Evolutionary conservation across 2,888 invertebrate species (phyloP).

Genomic region (Cylloceria caligata): DNA sequence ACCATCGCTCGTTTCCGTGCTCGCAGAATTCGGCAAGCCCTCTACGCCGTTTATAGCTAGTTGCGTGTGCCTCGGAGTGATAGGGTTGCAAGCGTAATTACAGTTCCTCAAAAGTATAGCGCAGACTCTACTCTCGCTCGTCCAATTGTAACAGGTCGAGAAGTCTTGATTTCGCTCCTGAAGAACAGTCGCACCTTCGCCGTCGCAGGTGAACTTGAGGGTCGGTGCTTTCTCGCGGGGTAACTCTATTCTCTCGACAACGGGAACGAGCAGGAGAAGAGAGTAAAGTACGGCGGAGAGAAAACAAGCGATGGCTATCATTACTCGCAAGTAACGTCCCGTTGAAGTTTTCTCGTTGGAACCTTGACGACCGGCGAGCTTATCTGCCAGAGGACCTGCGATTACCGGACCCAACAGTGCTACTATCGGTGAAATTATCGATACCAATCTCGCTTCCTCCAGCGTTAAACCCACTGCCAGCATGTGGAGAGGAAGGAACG

Average conservation of each 20-base stretch:
- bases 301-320: slow-evolving; percentile 89
- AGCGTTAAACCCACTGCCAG: slow-evolving; percentile 89
- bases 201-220: slow-evolving; percentile 90
- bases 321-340: slow-evolving; percentile 89
- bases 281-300: slow-evolving; percentile 90
- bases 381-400: slow-evolving; percentile 92
- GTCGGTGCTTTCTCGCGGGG: slow-evolving; percentile 86
- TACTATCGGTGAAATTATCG: slow-evolving; percentile 91
- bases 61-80: slow-evolving; percentile 53
- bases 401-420: slow-evolving; percentile 92
- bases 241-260: slow-evolving; percentile 87
- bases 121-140: slow-evolving; percentile 87
- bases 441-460: slow-evolving; percentile 91
- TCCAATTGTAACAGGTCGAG: slow-evolving; percentile 71
- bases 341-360: slow-evolving; percentile 85
- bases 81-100: slow-evolving; percentile 88
- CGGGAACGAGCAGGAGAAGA: slow-evolving; percentile 89
- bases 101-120: slow-evolving; percentile 89
- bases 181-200: slow-evolving; percentile 89
- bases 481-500: slow-evolving; percentile 93
- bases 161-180: slow-evolving; percentile 86
- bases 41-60: slow-evolving; percentile 33
- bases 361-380: slow-evolving; percentile 86
- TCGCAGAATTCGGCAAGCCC: slow-evolving; percentile 34
- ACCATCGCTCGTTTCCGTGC: slow-evolving; percentile 23